Base-by-base conservation (phyloP, 2,888 invertebrate species). In the Polyommatus iphigenia region DNA sequence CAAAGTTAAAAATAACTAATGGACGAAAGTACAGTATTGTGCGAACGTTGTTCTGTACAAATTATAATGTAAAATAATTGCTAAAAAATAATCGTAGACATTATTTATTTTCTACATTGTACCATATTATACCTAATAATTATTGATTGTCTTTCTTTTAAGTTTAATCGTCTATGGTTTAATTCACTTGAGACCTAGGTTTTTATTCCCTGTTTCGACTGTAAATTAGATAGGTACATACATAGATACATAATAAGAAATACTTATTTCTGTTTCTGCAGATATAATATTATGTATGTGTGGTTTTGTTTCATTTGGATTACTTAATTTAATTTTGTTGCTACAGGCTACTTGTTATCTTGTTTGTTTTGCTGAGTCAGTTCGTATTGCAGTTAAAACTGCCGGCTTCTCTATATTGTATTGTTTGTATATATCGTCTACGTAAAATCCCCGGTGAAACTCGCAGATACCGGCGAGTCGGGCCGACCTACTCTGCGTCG, bases 391-490 rank as follows among this genome's bases (percentile, higher is more conserved):
- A 71, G n/a, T n/a, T n/a, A n/a, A 71, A 71, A 36, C 71, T 71
- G 15, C 13, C 15, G 67, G 67, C 13, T 67, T 67, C 10, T 72
- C 10, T n/a, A 20, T 41, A 72, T n/a, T 72, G 41, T 24, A 24
- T 73, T 46, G 41, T 41, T 41, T 46, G n/a, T 78, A 73, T 78
- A 73, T 78, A 77, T 80, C 76, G 80, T 71, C 79, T 77, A 80
- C 81, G 85, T 84, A 83, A 85, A 84, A 84, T 80, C 84, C 82
- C 82, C 81, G 80, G 79, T 80, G 76, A 80, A 81, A 79, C 79
- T 79, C 77, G 29, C 29, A 29, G 29, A 67, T 24, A 67, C 79
- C 79, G 80, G 73, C 71, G 71, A 77, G 76, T 77, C 57, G 75
- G 72, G 76, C 76, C 77, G 76, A 79, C 71, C 77, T 78, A 81